These are phyloP conservation scores for Lacerta agilis DNA, from an alignment of 2,797 vertebrate genomes.

Conservation along the genomic window DNA sequence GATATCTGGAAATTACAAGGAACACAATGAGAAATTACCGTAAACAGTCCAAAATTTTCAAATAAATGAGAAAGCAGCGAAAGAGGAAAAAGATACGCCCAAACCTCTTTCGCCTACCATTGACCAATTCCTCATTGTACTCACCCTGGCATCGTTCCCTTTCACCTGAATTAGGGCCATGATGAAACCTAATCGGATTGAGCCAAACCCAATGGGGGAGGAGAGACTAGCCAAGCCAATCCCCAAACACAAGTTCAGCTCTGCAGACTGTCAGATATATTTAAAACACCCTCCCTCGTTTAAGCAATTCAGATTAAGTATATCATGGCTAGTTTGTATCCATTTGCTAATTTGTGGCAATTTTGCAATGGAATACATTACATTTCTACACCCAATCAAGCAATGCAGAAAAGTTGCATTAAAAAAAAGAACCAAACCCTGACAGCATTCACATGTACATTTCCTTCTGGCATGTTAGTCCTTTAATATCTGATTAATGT, in stretches of 20 bases:
- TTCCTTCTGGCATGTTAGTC: conserved; percentile 59
- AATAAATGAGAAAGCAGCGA: not conserved
- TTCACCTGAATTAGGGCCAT: not conserved
- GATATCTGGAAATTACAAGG: conserved; percentile 82
- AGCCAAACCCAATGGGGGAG: conserved; percentile 43
- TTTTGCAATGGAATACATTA: conserved; percentile 13
- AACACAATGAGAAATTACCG: conserved; percentile 58
- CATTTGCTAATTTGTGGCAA: conserved; percentile 62
- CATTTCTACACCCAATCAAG: not conserved
- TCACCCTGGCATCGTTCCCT: not conserved
- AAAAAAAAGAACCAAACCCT: not conserved
- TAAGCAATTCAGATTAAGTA: conserved; percentile 60
- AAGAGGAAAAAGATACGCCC: not conserved
- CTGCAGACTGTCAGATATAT: conserved; percentile 59
- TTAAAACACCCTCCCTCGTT: conserved; percentile 13
- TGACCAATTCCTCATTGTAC: not conserved
- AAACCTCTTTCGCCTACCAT: rapidly evolving
- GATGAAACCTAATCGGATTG: conserved; percentile 6
- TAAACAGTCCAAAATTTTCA: conserved; percentile 41
- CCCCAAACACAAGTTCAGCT: conserved; percentile 54
- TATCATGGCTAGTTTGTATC: conserved; percentile 41
- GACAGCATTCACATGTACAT: conserved; percentile 41
- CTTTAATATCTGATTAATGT: conserved; percentile 73
- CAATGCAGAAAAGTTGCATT: conserved; percentile 3
- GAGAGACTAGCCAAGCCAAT: conserved; percentile 3